Evolutionary conservation across 2,113 vertebrate genomes (phyloP).

Genomic region (Corapipo altera): DNA sequence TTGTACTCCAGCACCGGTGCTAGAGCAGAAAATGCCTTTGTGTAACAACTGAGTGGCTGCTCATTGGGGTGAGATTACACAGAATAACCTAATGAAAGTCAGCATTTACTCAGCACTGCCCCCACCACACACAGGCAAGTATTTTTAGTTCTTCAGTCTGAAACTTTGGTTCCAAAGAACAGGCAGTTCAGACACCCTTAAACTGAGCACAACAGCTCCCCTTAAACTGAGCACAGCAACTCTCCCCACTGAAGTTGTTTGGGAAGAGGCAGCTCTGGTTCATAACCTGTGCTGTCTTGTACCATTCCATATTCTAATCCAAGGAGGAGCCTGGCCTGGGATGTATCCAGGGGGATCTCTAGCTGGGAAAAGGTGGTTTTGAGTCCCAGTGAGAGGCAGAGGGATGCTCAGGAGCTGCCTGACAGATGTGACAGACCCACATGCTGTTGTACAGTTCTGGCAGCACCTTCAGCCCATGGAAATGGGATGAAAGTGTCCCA

Average conservation of each 20-base stretch:
- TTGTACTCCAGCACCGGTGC: neutral
- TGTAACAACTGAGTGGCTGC: neutral
- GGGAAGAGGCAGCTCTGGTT: neutral
- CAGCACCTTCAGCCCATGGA: neutral
- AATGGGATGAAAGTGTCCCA: neutral
- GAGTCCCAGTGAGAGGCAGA: no score
- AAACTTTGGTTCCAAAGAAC: neutral
- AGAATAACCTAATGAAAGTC: neutral
- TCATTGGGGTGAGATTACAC: neutral
- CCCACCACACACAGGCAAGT: accelerated
- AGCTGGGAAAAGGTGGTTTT: neutral
- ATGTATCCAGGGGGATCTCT: neutral
- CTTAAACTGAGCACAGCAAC: accelerated
- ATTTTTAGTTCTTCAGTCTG: neutral
- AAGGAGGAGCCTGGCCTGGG: neutral
- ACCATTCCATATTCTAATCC: accelerated
- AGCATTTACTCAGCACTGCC: neutral
- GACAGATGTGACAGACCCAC: neutral
- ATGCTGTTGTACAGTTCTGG: neutral
- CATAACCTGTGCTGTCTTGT: accelerated
- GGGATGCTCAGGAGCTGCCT: neutral
- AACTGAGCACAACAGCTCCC: no score
- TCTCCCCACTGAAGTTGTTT: accelerated
- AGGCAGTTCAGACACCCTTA: no score
- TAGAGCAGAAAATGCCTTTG: neutral